Evolutionary conservation across 2,113 vertebrate genomes (phyloP).

Genomic region (Nothobranchius kuhntae): DNA sequence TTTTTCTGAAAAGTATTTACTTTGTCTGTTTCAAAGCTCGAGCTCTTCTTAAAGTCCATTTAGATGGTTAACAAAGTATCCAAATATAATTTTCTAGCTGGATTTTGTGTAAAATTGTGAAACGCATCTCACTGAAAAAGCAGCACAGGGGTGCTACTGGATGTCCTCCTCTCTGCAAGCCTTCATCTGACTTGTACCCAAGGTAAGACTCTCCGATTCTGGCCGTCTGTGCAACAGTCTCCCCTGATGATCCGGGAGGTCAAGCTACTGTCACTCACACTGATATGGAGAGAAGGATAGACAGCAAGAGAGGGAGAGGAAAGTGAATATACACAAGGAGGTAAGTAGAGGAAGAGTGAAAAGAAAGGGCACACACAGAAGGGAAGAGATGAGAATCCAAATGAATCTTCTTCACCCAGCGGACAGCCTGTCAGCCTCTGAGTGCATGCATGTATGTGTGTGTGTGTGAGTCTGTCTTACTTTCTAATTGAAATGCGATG

Average conservation of each 20-base stretch:
- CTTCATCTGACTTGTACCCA: conserved; percentile 34
- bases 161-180: conserved; percentile 16
- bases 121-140: too few species aligned
- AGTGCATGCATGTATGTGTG: conserved; percentile 29
- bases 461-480: conserved; percentile 57
- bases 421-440: conserved; percentile 67
- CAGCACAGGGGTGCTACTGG: conserved; percentile 11
- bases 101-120: too few species aligned
- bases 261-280: conserved; percentile 71
- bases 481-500: conserved; percentile 79
- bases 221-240: conserved; percentile 52
- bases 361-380: conserved; percentile 64
- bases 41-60: too few species aligned
- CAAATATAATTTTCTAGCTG: neutral
- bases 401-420: conserved; percentile 74
- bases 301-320: conserved; percentile 19
- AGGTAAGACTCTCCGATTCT: conserved; percentile 48
- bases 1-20: too few species aligned
- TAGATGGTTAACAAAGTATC: too few species aligned
- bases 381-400: conserved; percentile 76
- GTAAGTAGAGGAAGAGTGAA: conserved; percentile 54
- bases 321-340: conserved; percentile 50
- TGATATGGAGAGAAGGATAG: conserved; percentile 63
- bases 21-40: too few species aligned
- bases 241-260: conserved; percentile 67